Percentiles rank a stretch among this genome's conserved stretches.
Evolutionary conservation across 1,140 invertebrate species (phyloP).

Genomic region (Dendroctonus ponderosae): DNA sequence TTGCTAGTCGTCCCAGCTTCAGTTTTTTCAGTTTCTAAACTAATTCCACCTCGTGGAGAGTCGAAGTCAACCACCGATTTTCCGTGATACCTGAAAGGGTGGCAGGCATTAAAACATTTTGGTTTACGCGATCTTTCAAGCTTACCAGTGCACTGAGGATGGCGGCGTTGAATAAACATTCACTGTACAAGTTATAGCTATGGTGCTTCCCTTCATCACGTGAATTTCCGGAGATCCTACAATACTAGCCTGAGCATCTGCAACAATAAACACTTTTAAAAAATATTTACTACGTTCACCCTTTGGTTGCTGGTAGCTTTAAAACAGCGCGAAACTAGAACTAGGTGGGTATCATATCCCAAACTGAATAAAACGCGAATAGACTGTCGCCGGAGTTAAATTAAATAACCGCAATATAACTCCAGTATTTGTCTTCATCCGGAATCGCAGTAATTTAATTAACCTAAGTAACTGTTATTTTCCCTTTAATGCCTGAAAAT

Average conservation of each 20-base stretch:
- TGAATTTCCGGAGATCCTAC: conserved; percentile 82
- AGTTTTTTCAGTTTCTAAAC: conserved; percentile 87
- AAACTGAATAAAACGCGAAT: not conserved
- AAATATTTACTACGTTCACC: too few relatives aligned
- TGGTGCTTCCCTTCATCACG: conserved; percentile 87
- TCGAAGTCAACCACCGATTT: conserved; percentile 79
- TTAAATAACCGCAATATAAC: conserved; percentile 16
- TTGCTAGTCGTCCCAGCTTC: conserved; percentile 84
- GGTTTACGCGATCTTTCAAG: not conserved
- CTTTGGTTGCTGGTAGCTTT: too few relatives aligned
- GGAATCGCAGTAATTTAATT: conserved; percentile 21
- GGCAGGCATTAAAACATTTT: not conserved
- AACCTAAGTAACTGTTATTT: conserved; percentile 24
- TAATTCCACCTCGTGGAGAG: conserved; percentile 81
- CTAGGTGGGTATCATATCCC: too few relatives aligned
- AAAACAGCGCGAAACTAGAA: too few relatives aligned
- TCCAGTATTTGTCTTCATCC: conserved; percentile 2
- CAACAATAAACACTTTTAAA: conserved; percentile 44
- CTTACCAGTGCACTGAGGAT: conserved; percentile 67
- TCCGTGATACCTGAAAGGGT: conserved; percentile 64
- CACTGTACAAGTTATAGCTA: conserved; percentile 83
- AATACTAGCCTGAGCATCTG: conserved; percentile 84
- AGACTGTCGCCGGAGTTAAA: conserved; percentile 8
- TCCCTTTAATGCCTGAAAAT: conserved; percentile 13
- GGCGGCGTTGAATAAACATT: conserved; percentile 83